These are phyloP conservation scores for Aramus guarauna DNA, from an alignment of 2,113 vertebrate genomes.

Conservation along the genomic window DNA sequence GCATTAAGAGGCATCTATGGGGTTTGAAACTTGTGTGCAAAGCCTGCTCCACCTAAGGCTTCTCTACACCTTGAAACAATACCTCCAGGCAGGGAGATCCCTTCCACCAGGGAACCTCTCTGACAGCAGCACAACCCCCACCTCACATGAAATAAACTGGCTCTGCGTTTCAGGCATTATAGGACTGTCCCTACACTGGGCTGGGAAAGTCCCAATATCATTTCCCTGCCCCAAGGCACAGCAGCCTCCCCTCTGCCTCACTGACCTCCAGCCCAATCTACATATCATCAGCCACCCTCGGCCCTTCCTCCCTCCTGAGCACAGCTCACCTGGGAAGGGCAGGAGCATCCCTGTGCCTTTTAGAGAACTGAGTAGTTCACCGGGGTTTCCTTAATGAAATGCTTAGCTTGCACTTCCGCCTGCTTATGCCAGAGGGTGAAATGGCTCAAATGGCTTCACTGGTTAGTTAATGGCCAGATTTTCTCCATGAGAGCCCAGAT, in stretches of 20 bases:
- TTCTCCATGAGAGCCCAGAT: conserved; percentile 37
- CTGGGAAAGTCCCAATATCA: neutral
- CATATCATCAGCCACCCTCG: neutral
- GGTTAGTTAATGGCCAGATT: conserved; percentile 14
- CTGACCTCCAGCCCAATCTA: neutral
- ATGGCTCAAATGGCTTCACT: neutral
- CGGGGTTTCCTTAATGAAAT: neutral
- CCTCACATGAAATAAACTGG: neutral
- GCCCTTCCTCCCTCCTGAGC: neutral
- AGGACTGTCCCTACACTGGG: rapidly evolving
- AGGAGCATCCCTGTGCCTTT: neutral
- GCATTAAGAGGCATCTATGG: neutral
- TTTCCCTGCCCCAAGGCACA: neutral
- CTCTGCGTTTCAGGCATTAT: neutral
- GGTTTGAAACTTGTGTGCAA: neutral
- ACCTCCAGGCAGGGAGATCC: neutral
- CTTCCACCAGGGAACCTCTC: neutral
- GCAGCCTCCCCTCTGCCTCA: neutral
- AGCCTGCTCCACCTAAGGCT: neutral
- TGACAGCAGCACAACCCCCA: neutral
- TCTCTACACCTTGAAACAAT: neutral
- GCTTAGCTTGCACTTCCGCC: neutral
- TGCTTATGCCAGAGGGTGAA: neutral
- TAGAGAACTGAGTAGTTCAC: neutral
- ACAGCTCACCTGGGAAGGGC: neutral